Base-by-base conservation (phyloP, 2,888 invertebrate genomes). In the Hyposoter dolosus region DNA sequence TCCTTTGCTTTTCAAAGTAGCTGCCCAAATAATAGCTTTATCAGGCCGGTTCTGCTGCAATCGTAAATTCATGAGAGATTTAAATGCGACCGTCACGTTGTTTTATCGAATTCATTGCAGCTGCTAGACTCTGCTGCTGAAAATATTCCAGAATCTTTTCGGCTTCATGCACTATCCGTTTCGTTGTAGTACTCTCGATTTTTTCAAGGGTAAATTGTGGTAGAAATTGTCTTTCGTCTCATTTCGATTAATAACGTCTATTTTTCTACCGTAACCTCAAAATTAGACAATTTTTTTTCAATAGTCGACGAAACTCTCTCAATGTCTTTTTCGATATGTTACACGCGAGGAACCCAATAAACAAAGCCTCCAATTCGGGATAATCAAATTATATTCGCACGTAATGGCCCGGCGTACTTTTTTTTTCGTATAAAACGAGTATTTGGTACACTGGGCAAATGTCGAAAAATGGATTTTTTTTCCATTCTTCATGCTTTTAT, bases 81-180 rank as follows among this genome's bases (percentile, higher is more conserved):
- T 28, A 28, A 60, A 60, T 60, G 15, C 28, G 6, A 60, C 15
- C 12, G 28, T 60, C 60, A 60, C 60, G 28, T 56, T 56, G 56
- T 60, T 28, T 60, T 60, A 60, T 60, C 60, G 6, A 60, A 60
- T 60, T 60, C 28, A 28, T 28, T 60, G 28, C 15, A 60, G 60
- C 12, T 60, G 60, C 60, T 28, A 28, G 15, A 60, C 12, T 60
- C 23, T 28, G 28, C 23, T 15, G 28, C 15, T 60, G 28, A 60
- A 28, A 60, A 60, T 60, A 28, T 28, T 23, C 28, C 12, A 1
- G 60, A 60, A 60, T 60, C 60, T 15, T 23, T 28, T 60, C 28
- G 60, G 28, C 15, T 28, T 60, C 28, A 15, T 28, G 5, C 12
- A 60, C 15, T 60, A 12, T 28, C 15, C 1, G 15, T 28, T 60